These are phyloP conservation scores for Formica selysi DNA, from an alignment of 1,140 invertebrate species.

Conservation along the genomic window DNA sequence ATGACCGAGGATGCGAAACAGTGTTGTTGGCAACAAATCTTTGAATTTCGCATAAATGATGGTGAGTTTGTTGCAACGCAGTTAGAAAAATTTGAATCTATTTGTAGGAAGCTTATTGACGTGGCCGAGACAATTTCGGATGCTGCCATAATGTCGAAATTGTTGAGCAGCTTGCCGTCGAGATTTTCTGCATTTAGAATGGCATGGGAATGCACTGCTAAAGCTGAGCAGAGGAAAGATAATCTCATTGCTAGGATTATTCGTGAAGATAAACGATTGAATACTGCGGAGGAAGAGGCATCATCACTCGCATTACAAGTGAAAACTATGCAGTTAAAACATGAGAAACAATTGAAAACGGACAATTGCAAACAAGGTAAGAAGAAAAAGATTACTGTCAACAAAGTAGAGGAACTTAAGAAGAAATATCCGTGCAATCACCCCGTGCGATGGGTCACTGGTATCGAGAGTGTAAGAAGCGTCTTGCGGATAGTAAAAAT, in stretches of 20 bases:
- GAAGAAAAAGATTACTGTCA: no score
- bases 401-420: no score
- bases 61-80: neutral
- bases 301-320: conserved; percentile 27
- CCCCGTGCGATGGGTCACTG: no score
- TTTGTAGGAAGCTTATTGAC: conserved; percentile 38
- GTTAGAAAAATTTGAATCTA: conserved; percentile 52
- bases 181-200: conserved; percentile 40
- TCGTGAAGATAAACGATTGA: conserved; percentile 12
- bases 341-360: no score
- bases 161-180: conserved; percentile 33
- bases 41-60: conserved; percentile 42
- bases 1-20: conserved; percentile 34
- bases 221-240: conserved; percentile 23
- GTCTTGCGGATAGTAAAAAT: no score
- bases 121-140: neutral
- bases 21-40: conserved; percentile 27
- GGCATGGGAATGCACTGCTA: conserved; percentile 51
- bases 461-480: no score
- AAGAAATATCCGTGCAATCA: no score
- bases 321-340: neutral
- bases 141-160: conserved; percentile 16
- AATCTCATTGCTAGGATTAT: conserved; percentile 24
- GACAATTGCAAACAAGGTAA: no score
- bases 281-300: neutral